Evolutionary conservation across 2,797 vertebrate species (phyloP), one percentile per base, ranked within the genome.

Genomic region (Cryptoblepharus egeriae): DNA sequence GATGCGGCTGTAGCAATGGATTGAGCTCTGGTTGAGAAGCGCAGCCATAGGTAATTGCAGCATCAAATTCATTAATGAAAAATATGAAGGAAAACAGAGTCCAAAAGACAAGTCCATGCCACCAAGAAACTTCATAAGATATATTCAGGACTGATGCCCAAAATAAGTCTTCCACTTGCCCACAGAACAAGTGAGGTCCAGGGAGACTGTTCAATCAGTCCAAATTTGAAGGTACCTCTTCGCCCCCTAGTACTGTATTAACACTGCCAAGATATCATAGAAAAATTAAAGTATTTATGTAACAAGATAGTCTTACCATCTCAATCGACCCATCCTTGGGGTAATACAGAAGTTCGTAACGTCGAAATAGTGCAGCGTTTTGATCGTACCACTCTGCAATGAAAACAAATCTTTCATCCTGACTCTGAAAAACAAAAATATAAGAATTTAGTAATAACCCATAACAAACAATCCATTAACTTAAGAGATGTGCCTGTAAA

Each of bases 361-460:
- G 97, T 20, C 98, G 96, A 64, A 98, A 93, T 64, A 99, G 97
- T 16, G 97, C 94, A 71, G 98, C 97, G 64, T 91, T 96, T 5
- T 97, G 95, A 93, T 99, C 98, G 64, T 97, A 98, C 98, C 98
- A 99, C 90, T 99, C 98, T 37, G 97, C 92, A 73, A 97, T 96
- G 92, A 99, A 99, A 87, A 96, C 97, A 9, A 94, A 99, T 77
- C 98, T 97, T 45, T 99, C 98, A 79, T 97, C 97, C 90, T 98
- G 95, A 91, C 88, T 96, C 96, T 97, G 90, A 63, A 83, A 15
- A 73, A 69, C 8, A 3, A 1, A 2, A 1, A 72, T 0, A 80
- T 73, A 72, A 49, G 2, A 45, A 52, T 92, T 69, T 74, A 85
- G 80, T 2, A 88, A 28, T 75, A 88, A 67, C 45, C 70, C 5